phyloP scores from a whole-genome alignment of 92 coral and sea anemone species.

The Zoanthus sansibaricus region DNA sequence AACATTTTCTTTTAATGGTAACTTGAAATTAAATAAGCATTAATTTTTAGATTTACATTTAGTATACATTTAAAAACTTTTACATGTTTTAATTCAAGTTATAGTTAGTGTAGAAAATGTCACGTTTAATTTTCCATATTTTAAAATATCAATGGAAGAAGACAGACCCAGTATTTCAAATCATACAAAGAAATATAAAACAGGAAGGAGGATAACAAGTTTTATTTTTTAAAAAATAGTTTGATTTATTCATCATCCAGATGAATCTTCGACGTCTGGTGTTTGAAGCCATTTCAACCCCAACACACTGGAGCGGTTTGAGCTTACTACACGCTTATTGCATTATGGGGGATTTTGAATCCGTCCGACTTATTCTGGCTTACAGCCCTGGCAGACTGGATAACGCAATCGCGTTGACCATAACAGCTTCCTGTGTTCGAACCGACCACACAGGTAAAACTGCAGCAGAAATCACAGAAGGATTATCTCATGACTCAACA shows the following conservation, averaged over 20 bases:
- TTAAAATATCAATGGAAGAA: too few species aligned
- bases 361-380: constrained; percentile 23
- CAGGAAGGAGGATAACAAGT: neutral
- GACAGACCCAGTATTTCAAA: too few species aligned
- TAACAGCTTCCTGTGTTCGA: neutral
- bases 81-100: too few species aligned
- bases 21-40: too few species aligned
- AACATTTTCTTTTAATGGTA: too few species aligned
- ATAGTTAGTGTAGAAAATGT: too few species aligned
- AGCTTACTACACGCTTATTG: constrained; percentile 44
- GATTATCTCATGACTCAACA: neutral
- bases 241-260: neutral
- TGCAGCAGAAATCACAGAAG: constrained; percentile 32
- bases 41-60: too few species aligned
- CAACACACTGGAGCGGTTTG: constrained; percentile 7
- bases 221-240: neutral
- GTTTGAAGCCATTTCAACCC: constrained; percentile 22
- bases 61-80: too few species aligned
- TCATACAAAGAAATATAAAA: too few species aligned
- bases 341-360: constrained; percentile 33
- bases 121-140: too few species aligned
- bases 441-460: constrained; percentile 15
- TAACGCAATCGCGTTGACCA: constrained; percentile 27
- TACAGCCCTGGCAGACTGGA: constrained; percentile 33
- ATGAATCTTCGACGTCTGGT: constrained; percentile 40